phyloP scores from a whole-genome alignment of 2,888 invertebrate genomes.

The Drosophila mayaguana region DNA sequence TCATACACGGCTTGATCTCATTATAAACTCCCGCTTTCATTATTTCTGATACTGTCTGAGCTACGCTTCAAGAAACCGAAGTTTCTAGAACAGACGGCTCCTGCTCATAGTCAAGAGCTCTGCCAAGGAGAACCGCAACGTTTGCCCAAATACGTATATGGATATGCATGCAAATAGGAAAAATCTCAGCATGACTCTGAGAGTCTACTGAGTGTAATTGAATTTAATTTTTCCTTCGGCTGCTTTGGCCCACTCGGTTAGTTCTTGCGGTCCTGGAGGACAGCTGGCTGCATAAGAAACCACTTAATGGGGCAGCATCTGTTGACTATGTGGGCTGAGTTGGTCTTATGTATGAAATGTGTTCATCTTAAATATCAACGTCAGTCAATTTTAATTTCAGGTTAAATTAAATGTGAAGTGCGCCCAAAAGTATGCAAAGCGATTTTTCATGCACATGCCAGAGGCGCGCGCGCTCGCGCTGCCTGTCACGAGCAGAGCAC shows the following conservation, averaged over 20 bases:
- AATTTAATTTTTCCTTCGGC: neutral
- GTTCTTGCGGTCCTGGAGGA: neutral
- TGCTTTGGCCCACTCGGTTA: neutral
- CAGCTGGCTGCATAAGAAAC: constrained; percentile 1
- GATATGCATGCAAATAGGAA: too few species aligned
- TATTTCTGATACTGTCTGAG: too few species aligned
- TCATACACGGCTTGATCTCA: too few species aligned
- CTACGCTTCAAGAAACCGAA: too few species aligned
- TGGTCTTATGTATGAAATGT: constrained; percentile 26
- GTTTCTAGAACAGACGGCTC: too few species aligned
- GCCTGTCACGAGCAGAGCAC: constrained; percentile 1
- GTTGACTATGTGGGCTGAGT: constrained; percentile 1
- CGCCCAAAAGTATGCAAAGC: constrained; percentile 67
- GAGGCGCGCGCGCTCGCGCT: neutral
- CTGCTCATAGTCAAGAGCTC: too few species aligned
- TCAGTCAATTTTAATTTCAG: constrained; percentile 76
- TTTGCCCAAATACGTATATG: too few species aligned
- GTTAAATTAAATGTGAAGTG: constrained; percentile 73
- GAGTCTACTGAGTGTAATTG: neutral
- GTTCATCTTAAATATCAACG: constrained; percentile 64
- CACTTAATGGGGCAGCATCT: constrained; percentile 4
- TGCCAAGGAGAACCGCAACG: too few species aligned
- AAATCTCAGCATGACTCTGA: neutral
- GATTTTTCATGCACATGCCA: constrained; percentile 74
- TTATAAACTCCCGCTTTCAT: too few species aligned